These are phyloP conservation scores for Coendou prehensilis DNA, from an alignment of 2,797 vertebrate species.

Conservation along the genomic window DNA sequence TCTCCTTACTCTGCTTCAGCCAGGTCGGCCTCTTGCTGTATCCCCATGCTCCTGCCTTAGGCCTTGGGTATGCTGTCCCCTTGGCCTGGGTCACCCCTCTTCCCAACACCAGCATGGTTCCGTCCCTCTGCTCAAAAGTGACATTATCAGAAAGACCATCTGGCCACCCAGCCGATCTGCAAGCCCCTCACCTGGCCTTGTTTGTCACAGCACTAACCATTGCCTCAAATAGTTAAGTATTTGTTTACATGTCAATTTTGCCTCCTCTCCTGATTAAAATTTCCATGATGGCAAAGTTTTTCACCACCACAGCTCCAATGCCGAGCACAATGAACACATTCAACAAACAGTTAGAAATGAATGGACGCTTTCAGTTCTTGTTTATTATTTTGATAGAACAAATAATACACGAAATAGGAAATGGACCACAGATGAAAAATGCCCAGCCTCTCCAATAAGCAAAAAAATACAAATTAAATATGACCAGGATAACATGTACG, in stretches of 20 bases:
- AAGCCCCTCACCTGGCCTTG: not conserved
- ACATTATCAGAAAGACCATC: not conserved
- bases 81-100: not conserved
- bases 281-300: not conserved
- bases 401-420: conserved; percentile 6
- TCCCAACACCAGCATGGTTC: not conserved
- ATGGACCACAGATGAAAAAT: not conserved
- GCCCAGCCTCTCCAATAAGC: not conserved
- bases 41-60: not conserved
- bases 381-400: not conserved
- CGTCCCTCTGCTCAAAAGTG: not conserved
- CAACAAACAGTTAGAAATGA: not conserved
- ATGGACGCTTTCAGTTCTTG: not conserved
- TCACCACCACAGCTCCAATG: not conserved
- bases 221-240: not conserved
- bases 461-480: conserved; percentile 41
- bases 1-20: not conserved
- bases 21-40: not conserved
- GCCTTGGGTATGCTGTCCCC: not conserved
- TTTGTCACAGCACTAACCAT: not conserved
- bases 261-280: not conserved
- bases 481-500: not conserved
- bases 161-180: not conserved
- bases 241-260: not conserved
- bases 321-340: not conserved